Conservation (phyloP, 1,140 invertebrate genomes). For the Drosophila ohnishii region DNA sequence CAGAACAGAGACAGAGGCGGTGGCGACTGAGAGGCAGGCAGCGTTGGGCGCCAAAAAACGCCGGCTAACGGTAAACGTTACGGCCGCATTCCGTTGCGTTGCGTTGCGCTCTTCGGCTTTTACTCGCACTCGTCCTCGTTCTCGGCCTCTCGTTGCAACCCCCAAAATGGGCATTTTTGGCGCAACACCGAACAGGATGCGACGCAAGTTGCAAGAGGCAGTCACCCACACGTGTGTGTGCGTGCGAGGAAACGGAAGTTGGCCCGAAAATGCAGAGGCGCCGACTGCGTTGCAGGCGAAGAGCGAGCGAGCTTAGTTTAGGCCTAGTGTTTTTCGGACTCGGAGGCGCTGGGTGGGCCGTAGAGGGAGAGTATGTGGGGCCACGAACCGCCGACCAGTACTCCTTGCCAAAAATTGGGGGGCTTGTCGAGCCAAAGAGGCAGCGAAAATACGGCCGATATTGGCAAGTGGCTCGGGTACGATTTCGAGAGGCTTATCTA, state of each 20-base stretch:
- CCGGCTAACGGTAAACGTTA: conserved; percentile 41
- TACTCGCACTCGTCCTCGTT: conserved; percentile 20
- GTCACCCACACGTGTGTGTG: conserved; percentile 35
- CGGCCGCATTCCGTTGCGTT: conserved; percentile 71
- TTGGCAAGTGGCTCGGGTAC: not conserved
- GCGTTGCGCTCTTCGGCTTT: conserved; percentile 32
- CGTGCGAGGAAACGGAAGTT: conserved; percentile 58
- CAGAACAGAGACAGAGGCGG: conserved; percentile 35
- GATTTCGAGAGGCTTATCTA: conserved; percentile 13
- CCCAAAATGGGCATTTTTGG: conserved; percentile 58
- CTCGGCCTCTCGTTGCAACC: conserved; percentile 60
- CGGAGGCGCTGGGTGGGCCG: conserved; percentile 6
- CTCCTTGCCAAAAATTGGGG: conserved; percentile 4
- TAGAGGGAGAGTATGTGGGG: not conserved
- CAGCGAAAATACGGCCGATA: conserved; percentile 22
- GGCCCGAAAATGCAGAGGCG: conserved; percentile 34
- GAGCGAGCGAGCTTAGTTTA: conserved; percentile 33
- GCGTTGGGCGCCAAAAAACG: conserved; percentile 57
- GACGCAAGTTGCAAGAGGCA: conserved; percentile 35
- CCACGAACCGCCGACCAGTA: conserved; percentile 15
- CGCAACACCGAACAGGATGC: conserved; percentile 25
- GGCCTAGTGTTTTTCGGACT: conserved; percentile 41
- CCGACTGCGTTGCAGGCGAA: conserved; percentile 13
- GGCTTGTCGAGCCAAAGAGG: not conserved
- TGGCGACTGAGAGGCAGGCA: conserved; percentile 31